phyloP scores from a whole-genome alignment of 2,113 vertebrate species.

The Cairina moschata region DNA sequence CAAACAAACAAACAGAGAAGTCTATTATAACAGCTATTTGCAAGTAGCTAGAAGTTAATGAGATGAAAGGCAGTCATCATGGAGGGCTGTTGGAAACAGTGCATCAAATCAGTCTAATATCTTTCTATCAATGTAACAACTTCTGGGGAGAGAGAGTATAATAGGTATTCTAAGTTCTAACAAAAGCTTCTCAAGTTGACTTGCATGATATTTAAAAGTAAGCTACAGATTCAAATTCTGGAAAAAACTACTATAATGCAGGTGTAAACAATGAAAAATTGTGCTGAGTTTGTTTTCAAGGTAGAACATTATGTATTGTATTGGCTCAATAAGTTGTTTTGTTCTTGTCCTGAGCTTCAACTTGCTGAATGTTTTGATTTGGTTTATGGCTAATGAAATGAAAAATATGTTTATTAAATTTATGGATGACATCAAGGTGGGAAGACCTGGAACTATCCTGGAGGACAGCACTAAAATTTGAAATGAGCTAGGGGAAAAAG shows the following conservation, averaged over 20 bases:
- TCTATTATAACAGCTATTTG: neutral
- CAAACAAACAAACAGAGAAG: neutral
- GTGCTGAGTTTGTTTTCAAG: constrained; percentile 3
- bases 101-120: neutral
- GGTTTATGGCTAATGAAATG: neutral
- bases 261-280: neutral
- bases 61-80: neutral
- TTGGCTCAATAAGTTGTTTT: neutral
- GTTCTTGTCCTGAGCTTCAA: neutral
- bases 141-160: neutral
- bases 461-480: neutral
- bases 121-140: neutral
- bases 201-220: neutral
- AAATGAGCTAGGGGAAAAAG: neutral
- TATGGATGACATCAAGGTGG: neutral
- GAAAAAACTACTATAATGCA: neutral
- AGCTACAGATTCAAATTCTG: neutral
- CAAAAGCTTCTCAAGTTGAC: neutral
- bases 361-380: neutral
- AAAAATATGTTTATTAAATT: constrained; percentile 24
- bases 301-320: neutral
- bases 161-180: neutral
- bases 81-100: neutral
- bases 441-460: neutral
- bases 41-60: constrained; percentile 6